Conservation (phyloP, 1,140 invertebrate species). For the Musca domestica region DNA sequence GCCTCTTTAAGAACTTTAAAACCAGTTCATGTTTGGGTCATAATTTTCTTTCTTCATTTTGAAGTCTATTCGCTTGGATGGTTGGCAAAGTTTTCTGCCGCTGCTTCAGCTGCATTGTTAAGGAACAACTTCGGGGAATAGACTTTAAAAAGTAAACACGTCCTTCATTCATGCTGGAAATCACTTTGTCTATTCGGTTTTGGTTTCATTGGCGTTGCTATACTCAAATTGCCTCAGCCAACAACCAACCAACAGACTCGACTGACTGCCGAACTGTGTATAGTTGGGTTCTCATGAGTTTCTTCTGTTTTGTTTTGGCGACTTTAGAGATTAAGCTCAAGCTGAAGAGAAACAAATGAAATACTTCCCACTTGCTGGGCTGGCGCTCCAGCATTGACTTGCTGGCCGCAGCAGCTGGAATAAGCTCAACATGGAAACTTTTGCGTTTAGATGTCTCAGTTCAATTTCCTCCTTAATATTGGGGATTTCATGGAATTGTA, state of each 20-base stretch:
- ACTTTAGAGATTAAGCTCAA: constrained; percentile 5
- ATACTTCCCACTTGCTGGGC: too few species aligned
- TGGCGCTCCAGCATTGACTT: too few species aligned
- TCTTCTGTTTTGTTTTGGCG: constrained; percentile 14
- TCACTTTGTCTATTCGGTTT: neutral
- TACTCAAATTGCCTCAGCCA: neutral
- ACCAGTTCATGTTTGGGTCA: neutral
- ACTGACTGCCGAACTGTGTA: neutral
- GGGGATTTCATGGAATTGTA: constrained; percentile 15
- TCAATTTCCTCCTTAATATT: constrained; percentile 3
- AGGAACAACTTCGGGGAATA: constrained; percentile 1
- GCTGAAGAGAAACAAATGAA: neutral
- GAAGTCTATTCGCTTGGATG: too few species aligned
- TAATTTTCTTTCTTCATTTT: neutral
- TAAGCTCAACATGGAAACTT: too few species aligned
- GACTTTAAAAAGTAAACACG: constrained; percentile 19
- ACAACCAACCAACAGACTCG: too few species aligned
- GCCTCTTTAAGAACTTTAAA: neutral
- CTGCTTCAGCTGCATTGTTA: too few species aligned
- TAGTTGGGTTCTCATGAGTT: neutral
- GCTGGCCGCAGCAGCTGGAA: too few species aligned
- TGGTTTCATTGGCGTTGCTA: neutral
- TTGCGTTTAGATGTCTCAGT: neutral
- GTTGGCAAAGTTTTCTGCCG: too few species aligned
- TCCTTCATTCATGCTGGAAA: neutral